These are phyloP conservation scores for pig (Sus scrofa) DNA, from an alignment of 2,113 vertebrate genomes.

Conservation along the genomic window DNA sequence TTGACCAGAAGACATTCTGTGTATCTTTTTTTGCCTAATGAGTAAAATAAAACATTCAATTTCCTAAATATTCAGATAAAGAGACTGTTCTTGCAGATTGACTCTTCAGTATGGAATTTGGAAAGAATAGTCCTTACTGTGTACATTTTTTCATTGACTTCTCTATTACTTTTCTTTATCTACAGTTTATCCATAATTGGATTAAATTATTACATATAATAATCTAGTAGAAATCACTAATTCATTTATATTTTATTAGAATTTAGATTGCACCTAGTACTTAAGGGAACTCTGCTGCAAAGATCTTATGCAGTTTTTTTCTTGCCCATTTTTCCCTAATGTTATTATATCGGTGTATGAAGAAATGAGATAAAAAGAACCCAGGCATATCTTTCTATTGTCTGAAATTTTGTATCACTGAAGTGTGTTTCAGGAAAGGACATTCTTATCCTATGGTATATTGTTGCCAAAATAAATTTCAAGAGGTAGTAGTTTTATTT, in stretches of 20 bases:
- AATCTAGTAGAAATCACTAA: conserved; percentile 26
- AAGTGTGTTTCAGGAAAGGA: conserved; percentile 37
- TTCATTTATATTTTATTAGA: conserved; percentile 46
- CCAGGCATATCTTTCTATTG: conserved; percentile 49
- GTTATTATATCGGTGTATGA: background rate
- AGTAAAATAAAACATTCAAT: background rate
- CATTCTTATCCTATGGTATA: conserved; percentile 10
- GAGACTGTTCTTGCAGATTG: background rate
- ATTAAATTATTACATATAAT: conserved; percentile 58
- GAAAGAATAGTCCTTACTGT: background rate
- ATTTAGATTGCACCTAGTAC: conserved; percentile 50
- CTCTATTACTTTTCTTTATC: conserved; percentile 34
- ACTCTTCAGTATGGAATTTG: background rate
- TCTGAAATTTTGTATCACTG: conserved; percentile 47
- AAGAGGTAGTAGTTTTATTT: conserved; percentile 49
- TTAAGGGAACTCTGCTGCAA: conserved; percentile 50
- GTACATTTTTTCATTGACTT: conserved; percentile 5
- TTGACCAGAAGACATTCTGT: background rate
- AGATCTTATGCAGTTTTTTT: conserved; percentile 33
- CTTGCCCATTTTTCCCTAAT: conserved; percentile 38
- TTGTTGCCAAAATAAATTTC: conserved; percentile 52
- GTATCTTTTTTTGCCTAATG: conserved; percentile 49
- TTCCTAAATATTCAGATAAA: conserved; percentile 26
- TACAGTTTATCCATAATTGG: conserved; percentile 42
- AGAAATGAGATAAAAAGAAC: conserved; percentile 52